These are phyloP conservation scores for Galbula dea DNA, from an alignment of 2,113 vertebrate genomes.

Conservation along the genomic window DNA sequence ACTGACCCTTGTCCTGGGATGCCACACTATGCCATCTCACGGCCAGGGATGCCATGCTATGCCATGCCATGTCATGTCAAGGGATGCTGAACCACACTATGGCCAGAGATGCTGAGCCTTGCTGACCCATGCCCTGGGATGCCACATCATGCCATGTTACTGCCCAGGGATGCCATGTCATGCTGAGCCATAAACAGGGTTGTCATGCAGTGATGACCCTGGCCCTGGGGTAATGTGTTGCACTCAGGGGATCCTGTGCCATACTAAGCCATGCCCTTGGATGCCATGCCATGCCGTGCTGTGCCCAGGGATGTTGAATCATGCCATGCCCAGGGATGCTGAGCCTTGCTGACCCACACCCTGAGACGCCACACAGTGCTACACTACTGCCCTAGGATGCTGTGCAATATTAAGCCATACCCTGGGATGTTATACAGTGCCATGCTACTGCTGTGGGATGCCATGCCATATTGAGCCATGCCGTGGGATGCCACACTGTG, in stretches of 20 bases:
- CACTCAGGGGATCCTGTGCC: not conserved
- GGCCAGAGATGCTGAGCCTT: not conserved
- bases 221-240: too few species aligned
- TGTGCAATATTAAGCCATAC: not conserved
- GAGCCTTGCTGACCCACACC: not conserved
- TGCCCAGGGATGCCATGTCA: too few species aligned
- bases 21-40: not conserved
- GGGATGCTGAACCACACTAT: accelerated
- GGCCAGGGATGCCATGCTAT: not conserved
- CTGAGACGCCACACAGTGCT: too few species aligned
- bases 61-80: too few species aligned
- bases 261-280: not conserved
- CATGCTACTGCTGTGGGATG: not conserved
- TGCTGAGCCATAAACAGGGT: not conserved
- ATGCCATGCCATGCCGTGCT: too few species aligned
- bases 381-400: not conserved
- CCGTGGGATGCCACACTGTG: not conserved
- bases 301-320: not conserved
- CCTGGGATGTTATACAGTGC: not conserved
- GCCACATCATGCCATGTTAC: not conserved
- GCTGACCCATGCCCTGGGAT: not conserved
- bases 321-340: not conserved
- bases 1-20: not conserved
- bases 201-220: not conserved
- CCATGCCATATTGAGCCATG: not conserved